phyloP scores from a whole-genome alignment of 2,797 vertebrate genomes.

The Aulostomus chinensis region DNA sequence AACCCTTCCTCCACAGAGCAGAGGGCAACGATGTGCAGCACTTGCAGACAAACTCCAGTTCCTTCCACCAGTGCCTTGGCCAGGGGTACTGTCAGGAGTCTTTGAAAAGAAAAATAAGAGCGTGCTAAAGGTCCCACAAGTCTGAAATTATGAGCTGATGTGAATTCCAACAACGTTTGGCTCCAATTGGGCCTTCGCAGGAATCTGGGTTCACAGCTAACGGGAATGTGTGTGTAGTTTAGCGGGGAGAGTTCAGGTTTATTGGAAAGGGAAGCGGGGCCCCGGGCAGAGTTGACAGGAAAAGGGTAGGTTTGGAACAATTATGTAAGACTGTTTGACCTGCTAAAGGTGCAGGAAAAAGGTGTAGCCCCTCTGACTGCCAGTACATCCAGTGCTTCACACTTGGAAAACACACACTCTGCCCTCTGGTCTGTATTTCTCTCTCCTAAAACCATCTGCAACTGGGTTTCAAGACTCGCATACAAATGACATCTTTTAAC shows the following conservation, averaged over 20 bases:
- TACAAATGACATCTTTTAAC: not conserved
- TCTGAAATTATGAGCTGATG: conserved; percentile 57
- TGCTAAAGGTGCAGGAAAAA: conserved; percentile 75
- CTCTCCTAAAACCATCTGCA: not conserved
- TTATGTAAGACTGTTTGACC: conserved; percentile 77
- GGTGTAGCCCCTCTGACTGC: conserved; percentile 57
- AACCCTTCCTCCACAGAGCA: no score
- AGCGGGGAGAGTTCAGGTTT: conserved; percentile 26
- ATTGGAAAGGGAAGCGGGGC: conserved; percentile 57
- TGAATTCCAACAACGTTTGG: conserved; percentile 58
- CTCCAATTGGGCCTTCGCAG: conserved; percentile 44
- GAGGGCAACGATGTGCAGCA: no score
- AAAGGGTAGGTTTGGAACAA: conserved; percentile 66
- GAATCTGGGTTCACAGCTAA: conserved; percentile 42
- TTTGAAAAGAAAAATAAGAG: conserved; percentile 54
- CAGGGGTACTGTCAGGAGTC: no score
- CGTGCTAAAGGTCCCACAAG: conserved; percentile 53
- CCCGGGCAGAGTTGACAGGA: conserved; percentile 53
- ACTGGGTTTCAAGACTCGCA: not conserved
- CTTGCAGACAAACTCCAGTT: no score
- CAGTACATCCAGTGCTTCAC: conserved; percentile 25
- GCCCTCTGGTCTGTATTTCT: not conserved
- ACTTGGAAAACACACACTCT: conserved; percentile 20
- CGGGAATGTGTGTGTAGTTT: conserved; percentile 2
- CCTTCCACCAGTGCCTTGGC: no score